phyloP scores from a whole-genome alignment of 2,797 vertebrate species.

The Lindbergichthys nudifrons region DNA sequence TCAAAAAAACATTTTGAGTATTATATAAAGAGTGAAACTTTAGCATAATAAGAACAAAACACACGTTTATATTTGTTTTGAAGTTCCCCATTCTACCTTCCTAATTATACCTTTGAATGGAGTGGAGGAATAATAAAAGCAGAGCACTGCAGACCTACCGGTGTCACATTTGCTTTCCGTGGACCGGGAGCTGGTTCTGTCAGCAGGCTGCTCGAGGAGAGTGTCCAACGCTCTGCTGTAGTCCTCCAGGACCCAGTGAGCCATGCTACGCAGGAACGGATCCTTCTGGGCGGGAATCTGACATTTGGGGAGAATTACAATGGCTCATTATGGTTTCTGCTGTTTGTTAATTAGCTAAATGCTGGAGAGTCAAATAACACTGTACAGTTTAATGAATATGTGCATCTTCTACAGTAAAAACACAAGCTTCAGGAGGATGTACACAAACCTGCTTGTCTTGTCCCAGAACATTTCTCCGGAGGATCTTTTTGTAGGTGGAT shows the following conservation, averaged over 20 bases:
- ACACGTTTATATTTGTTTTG: not conserved
- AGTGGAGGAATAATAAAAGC: not conserved
- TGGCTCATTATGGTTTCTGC: constrained; percentile 15
- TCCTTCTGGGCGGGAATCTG: constrained; percentile 86
- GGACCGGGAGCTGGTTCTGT: constrained; percentile 47
- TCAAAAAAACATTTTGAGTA: not conserved
- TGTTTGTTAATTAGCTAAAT: constrained; percentile 14
- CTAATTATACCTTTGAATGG: not conserved
- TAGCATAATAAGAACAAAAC: not conserved
- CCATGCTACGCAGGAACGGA: constrained; percentile 95
- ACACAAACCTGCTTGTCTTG: constrained; percentile 77
- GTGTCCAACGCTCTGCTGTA: constrained; percentile 94
- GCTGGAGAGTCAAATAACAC: constrained; percentile 9
- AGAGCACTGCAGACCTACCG: constrained; percentile 52
- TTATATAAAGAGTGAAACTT: not conserved
- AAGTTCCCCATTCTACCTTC: not conserved
- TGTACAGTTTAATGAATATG: constrained; percentile 1
- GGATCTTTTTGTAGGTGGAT: constrained; percentile 92
- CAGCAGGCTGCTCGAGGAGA: constrained; percentile 89
- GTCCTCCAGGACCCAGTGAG: constrained; percentile 96
- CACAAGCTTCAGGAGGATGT: not conserved
- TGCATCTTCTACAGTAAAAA: not conserved
- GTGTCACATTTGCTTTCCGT: constrained; percentile 46
- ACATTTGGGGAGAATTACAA: constrained; percentile 34
- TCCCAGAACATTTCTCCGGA: constrained; percentile 92